These are phyloP conservation scores for Myioborus miniatus DNA, from an alignment of 2,797 vertebrate species.

Conservation along the genomic window DNA sequence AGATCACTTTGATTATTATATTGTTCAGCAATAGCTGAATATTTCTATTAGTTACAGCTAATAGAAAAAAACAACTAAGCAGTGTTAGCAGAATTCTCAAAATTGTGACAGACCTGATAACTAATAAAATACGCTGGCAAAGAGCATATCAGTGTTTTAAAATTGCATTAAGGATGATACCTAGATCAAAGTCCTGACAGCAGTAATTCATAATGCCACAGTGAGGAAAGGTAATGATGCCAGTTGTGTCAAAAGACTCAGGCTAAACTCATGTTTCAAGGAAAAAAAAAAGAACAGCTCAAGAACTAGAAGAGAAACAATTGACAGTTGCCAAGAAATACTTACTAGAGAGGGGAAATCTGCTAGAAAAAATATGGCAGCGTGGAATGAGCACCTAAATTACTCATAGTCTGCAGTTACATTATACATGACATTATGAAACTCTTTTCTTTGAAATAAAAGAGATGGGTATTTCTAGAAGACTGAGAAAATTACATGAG, in stretches of 20 bases:
- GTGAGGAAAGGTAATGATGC: not conserved
- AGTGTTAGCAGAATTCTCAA: not conserved
- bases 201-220: not conserved
- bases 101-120: not conserved
- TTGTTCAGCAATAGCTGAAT: not conserved
- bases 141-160: not conserved
- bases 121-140: not conserved
- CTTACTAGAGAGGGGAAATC: not conserved
- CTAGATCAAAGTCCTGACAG: not conserved
- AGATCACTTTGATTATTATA: not conserved
- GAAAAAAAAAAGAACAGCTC: not conserved
- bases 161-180: not conserved
- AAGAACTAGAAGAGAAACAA: not conserved
- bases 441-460: not conserved
- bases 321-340: not conserved
- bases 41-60: not conserved
- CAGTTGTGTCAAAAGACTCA: not conserved
- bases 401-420: not conserved
- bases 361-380: not conserved
- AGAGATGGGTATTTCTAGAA: not conserved
- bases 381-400: not conserved
- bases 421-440: not conserved
- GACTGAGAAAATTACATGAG: not conserved
- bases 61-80: not conserved
- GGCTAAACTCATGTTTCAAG: not conserved